Conservation (phyloP, 2,113 vertebrate species). For the Chamaetylas fuelleborni region DNA sequence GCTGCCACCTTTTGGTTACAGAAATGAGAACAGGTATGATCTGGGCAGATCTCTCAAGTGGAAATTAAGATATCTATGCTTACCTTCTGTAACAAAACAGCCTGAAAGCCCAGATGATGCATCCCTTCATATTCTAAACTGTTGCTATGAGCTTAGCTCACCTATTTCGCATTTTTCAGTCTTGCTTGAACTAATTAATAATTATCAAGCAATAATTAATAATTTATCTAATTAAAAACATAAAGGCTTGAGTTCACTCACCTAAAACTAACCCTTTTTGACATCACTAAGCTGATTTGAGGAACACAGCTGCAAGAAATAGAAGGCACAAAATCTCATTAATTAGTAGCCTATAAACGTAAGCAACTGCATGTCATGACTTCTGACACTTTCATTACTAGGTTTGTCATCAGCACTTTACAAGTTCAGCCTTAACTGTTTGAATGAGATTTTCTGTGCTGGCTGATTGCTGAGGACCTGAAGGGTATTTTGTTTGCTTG, state of each 20-base stretch:
- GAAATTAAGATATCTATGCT: not conserved
- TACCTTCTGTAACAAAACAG: not conserved
- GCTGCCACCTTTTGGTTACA: constrained; percentile 64
- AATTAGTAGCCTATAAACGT: not conserved
- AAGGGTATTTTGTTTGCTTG: not conserved
- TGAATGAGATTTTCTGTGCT: not conserved
- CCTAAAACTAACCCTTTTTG: not conserved
- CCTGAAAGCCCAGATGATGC: not conserved
- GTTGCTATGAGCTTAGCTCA: not conserved
- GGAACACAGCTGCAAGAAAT: not conserved
- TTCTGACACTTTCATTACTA: not conserved
- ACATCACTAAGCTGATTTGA: not conserved
- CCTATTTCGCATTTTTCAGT: not conserved
- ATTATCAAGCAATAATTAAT: not conserved
- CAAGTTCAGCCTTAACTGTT: not conserved
- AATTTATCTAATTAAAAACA: not conserved
- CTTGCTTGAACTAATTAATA: not conserved
- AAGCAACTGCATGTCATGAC: not conserved
- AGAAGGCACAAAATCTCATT: not conserved
- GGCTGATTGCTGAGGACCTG: not conserved
- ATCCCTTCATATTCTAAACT: not conserved
- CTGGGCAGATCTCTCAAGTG: not conserved
- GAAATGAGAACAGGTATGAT: constrained; percentile 12
- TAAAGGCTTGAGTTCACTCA: not conserved
- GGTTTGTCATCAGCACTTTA: not conserved